Evolutionary conservation across 2,888 invertebrate species (phyloP).

Genomic region (Brachynemurus nebulosus): DNA sequence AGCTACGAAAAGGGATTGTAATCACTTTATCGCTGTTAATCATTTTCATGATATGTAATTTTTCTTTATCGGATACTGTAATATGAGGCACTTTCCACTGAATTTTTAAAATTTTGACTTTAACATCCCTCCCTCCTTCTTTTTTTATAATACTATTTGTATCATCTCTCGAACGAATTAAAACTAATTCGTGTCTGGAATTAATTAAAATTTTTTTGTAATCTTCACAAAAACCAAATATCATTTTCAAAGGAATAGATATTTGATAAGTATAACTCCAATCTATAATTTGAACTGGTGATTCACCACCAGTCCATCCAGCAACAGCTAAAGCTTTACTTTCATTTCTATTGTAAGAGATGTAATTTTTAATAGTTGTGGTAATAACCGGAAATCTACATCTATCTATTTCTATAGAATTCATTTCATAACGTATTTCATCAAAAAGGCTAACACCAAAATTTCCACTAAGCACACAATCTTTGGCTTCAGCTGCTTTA

Average conservation of each 20-base stretch:
- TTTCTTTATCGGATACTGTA: not conserved
- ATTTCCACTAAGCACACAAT: not conserved
- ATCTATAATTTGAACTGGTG: slow-evolving; percentile 11
- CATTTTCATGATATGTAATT: not conserved
- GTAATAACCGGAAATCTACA: not conserved
- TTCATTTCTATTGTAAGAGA: not conserved
- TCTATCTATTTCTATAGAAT: not conserved
- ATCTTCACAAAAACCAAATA: not conserved
- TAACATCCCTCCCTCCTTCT: not conserved
- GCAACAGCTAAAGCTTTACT: not conserved
- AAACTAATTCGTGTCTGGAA: not conserved
- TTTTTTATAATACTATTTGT: not conserved
- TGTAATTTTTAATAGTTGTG: not conserved
- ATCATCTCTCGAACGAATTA: not conserved
- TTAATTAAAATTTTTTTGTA: not conserved
- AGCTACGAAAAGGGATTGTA: not conserved
- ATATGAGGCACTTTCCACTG: not conserved
- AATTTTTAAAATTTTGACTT: not conserved
- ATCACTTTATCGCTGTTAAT: not conserved
- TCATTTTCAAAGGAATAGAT: not conserved
- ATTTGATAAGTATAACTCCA: too few relatives aligned
- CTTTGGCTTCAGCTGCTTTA: not conserved
- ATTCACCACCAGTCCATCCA: slow-evolving; percentile 1
- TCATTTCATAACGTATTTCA: not conserved
- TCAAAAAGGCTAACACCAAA: not conserved